These are phyloP conservation scores for Cotesia vestalis DNA, from an alignment of 1,140 invertebrate genomes.

Conservation along the genomic window DNA sequence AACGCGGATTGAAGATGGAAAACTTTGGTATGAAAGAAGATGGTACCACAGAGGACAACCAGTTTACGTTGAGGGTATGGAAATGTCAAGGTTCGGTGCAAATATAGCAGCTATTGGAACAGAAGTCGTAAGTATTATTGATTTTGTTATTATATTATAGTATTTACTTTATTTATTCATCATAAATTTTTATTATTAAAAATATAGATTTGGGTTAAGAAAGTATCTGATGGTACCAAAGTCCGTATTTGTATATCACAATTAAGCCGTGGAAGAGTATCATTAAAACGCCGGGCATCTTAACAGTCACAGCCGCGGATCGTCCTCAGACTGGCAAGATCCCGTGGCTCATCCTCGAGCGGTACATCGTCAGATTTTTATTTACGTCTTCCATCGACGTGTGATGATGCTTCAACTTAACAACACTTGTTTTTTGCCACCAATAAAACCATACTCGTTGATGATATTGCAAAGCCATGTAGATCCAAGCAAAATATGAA, in stretches of 20 bases:
- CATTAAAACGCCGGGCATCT: conserved; percentile 84
- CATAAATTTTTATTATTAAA: conserved; percentile 39
- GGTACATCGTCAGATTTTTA: conserved; percentile 26
- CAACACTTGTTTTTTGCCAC: conserved; percentile 66
- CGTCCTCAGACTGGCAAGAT: conserved; percentile 37
- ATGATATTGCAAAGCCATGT: conserved; percentile 63
- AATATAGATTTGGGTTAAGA: conserved; percentile 90
- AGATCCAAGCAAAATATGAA: conserved; percentile 66
- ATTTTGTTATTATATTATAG: not conserved
- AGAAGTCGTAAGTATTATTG: conserved; percentile 76
- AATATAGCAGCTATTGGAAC: conserved; percentile 89
- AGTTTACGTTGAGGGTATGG: conserved; percentile 89
- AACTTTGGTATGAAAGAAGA: conserved; percentile 90
- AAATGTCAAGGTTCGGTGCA: conserved; percentile 81
- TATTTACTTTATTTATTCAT: conserved; percentile 26
- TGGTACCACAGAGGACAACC: conserved; percentile 95
- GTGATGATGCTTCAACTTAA: conserved; percentile 47
- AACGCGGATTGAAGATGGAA: conserved; percentile 92
- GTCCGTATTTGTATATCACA: conserved; percentile 85
- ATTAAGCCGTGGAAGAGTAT: conserved; percentile 86
- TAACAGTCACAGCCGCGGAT: conserved; percentile 52
- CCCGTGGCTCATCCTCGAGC: conserved; percentile 28
- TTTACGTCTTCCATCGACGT: conserved; percentile 15
- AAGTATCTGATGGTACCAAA: conserved; percentile 81
- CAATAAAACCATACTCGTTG: conserved; percentile 66